phyloP scores from a whole-genome alignment of 2,888 invertebrate species.

The Trachelus stipa region DNA sequence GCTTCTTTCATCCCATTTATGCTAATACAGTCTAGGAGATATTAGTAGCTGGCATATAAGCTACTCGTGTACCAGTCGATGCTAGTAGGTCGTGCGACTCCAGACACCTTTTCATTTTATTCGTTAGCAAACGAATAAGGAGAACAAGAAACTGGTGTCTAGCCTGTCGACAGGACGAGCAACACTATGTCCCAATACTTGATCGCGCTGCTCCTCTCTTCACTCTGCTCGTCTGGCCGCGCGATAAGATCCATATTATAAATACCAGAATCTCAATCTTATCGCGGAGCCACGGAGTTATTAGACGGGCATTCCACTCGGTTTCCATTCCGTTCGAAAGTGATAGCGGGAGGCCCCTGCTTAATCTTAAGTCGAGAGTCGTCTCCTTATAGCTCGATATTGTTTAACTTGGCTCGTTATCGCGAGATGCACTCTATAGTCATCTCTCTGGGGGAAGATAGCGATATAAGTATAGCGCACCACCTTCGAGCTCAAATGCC shows the following conservation, averaged over 20 bases:
- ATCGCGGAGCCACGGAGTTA: constrained; percentile 10
- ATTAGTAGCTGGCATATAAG: neutral
- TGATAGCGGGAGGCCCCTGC: constrained; percentile 37
- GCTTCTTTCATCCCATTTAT: neutral
- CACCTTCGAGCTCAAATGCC: constrained; percentile 47
- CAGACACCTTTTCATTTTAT: neutral
- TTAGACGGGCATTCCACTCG: constrained; percentile 13
- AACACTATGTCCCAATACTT: neutral
- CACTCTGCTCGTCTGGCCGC: constrained; percentile 2
- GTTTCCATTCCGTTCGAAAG: constrained; percentile 12
- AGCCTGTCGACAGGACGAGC: neutral
- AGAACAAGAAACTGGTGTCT: neutral
- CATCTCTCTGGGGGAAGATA: constrained; percentile 60
- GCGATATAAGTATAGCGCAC: constrained; percentile 31
- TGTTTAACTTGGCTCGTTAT: constrained; percentile 67
- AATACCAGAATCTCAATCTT: constrained; percentile 8
- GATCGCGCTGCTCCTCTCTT: neutral
- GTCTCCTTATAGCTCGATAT: constrained; percentile 57
- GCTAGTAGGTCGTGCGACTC: neutral
- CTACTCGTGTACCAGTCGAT: neutral
- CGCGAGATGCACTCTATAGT: constrained; percentile 65
- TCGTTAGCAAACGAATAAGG: neutral
- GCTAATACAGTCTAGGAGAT: neutral
- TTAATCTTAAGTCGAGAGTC: constrained; percentile 59
- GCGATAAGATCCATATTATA: constrained; percentile 6